Conservation (phyloP, 2,888 invertebrate genomes). For the Hirtodrosophila trivittata region DNA sequence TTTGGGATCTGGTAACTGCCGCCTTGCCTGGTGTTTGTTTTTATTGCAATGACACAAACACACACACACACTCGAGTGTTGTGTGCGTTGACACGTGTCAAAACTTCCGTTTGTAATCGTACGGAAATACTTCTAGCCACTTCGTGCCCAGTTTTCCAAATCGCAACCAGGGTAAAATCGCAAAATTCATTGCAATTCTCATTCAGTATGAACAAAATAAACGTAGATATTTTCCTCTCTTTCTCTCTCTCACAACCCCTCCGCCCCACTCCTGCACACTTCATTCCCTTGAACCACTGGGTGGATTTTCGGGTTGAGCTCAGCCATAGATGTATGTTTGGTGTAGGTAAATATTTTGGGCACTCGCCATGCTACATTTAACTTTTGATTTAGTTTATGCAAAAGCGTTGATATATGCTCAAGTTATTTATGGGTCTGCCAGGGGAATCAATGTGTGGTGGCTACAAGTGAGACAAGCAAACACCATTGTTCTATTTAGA, state of each 20-base stretch:
- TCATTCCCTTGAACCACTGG: background rate
- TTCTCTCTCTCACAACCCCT: background rate
- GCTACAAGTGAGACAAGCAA: background rate
- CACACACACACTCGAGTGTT: conserved; percentile 25
- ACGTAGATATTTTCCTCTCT: background rate
- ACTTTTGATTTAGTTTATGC: conserved; percentile 77
- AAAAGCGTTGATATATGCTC: conserved; percentile 51
- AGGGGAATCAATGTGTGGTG: background rate
- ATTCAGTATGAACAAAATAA: conserved; percentile 17
- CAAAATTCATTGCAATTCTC: conserved; percentile 59
- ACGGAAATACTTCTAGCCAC: conserved; percentile 76
- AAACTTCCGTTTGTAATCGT: conserved; percentile 81
- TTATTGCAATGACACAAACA: conserved; percentile 69
- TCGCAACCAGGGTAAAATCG: conserved; percentile 75
- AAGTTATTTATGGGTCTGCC: conserved; percentile 63
- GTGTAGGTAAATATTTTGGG: conserved; percentile 54
- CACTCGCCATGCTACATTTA: conserved; percentile 72
- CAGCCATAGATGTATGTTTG: conserved; percentile 4
- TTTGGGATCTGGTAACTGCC: conserved; percentile 44
- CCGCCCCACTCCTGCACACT: background rate
- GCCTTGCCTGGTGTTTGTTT: conserved; percentile 65
- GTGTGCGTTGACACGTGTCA: conserved; percentile 81
- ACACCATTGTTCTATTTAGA: conserved; percentile 33
- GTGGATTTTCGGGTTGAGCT: no score
- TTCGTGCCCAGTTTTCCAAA: conserved; percentile 50